phyloP scores from a whole-genome alignment of 2,113 vertebrate genomes.

The Vulpes lagopus region DNA sequence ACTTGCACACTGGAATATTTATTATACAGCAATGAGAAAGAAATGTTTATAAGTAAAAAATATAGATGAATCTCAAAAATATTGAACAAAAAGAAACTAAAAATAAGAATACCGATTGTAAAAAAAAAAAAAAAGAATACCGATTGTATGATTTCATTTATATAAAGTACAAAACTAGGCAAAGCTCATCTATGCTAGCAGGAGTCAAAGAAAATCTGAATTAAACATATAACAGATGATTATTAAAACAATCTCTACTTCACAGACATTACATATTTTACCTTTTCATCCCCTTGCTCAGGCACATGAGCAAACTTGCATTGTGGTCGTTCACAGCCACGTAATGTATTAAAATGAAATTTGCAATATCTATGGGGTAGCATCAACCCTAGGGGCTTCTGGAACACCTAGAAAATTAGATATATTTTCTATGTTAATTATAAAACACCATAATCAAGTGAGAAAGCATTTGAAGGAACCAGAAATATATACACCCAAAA shows the following conservation, averaged over 20 bases:
- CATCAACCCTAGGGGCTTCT: constrained; percentile 81
- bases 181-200: not conserved
- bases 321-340: constrained; percentile 87
- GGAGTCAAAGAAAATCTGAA: not conserved
- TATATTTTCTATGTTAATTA: constrained; percentile 52
- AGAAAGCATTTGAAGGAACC: constrained; percentile 16
- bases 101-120: not conserved
- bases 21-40: constrained; percentile 13
- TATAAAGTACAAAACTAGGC: not conserved
- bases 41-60: not conserved
- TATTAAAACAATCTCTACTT: constrained; percentile 28
- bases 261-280: constrained; percentile 78
- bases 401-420: constrained; percentile 81
- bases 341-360: constrained; percentile 91
- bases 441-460: not conserved
- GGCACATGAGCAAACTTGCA: constrained; percentile 93
- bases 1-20: constrained; percentile 15
- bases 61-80: constrained; percentile 16
- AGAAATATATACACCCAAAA: not conserved
- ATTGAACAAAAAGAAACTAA: not conserved
- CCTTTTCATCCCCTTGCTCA: constrained; percentile 92
- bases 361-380: constrained; percentile 91
- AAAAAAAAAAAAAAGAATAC: not conserved
- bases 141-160: not conserved
- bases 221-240: not conserved